Evolutionary conservation across 2,888 invertebrate species (phyloP).

Genomic region (Rhabditophanes sp.): DNA sequence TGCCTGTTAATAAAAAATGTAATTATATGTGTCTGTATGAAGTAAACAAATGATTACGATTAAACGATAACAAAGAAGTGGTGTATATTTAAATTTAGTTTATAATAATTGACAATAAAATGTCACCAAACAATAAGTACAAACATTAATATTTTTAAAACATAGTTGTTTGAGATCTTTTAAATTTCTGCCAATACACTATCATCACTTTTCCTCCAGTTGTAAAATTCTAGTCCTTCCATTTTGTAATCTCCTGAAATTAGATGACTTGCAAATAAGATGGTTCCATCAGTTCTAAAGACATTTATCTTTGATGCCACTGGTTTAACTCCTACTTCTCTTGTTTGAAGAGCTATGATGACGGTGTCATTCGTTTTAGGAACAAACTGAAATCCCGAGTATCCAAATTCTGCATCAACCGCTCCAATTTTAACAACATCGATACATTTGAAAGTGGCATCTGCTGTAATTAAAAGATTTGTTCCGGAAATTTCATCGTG

Average conservation of each 20-base stretch:
- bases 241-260: conserved; percentile 1
- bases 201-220: not conserved
- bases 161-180: no score
- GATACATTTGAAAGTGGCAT: not conserved
- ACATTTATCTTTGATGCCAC: not conserved
- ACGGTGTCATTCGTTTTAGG: not conserved
- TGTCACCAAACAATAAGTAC: no score
- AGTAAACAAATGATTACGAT: no score
- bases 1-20: no score
- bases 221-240: conserved; percentile 2
- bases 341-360: conserved; percentile 1
- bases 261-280: not conserved
- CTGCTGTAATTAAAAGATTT: conserved; percentile 1
- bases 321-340: not conserved
- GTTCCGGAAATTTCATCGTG: not conserved
- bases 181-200: no score
- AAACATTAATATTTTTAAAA: no score
- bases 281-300: not conserved
- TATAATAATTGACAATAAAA: no score
- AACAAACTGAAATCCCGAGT: conserved; percentile 1
- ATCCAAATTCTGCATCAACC: not conserved
- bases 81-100: no score
- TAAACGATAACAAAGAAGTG: no score
- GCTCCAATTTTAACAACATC: not conserved
- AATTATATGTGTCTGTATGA: no score